Base-by-base conservation (phyloP, 2,888 invertebrate genomes). In the Glyphotaelius pellucidus region DNA sequence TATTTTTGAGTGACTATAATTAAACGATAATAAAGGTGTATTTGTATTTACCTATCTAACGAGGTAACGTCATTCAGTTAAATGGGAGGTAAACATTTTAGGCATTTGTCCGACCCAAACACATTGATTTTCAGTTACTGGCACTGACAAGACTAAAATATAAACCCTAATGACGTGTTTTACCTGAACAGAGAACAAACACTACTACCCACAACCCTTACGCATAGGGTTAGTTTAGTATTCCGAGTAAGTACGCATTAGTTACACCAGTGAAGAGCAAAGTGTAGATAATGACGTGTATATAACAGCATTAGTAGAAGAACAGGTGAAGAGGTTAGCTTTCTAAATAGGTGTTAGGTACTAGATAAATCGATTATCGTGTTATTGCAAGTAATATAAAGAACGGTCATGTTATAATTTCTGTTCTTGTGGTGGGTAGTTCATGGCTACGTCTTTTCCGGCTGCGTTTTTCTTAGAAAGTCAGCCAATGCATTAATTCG, bases 101-200 rank as follows among this genome's bases (percentile, higher is more conserved):
- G 87, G 80, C 80, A 47, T 88, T 80, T 79, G 88, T 89, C 38
- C 35, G 81, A 87, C 81, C 87, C 91, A 52, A 87, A 86, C 90
- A 86, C 89, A 92, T 92, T 86, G 92, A 92, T 92, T 92, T 91
- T 91, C 92, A 91, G 91, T 92, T 92, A 92, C 81, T 47, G 42
- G 85, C 79, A 81, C 91, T 91, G 90, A 91, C 86, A 86, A 91
- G 89, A 85, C 83, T 92, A 92, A 92, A 92, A 85, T 91, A 89
- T 38, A 89, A 91, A 35, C 80, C 85, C 38, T 91, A 91, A 91
- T 81, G 89, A 89, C 52, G 89, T 89, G 30, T 86, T 52, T 91
- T 25, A 42, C 67, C 67, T n/a, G 25, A 67, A 67, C 67, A 67
- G 25, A 67, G 25, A 67, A 67, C 25, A 67, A 67, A 67, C 67